Percentiles rank a stretch among this genome's conserved stretches.
phyloP scores from a whole-genome alignment of 1,140 invertebrate species.

The Pantala flavescens region DNA sequence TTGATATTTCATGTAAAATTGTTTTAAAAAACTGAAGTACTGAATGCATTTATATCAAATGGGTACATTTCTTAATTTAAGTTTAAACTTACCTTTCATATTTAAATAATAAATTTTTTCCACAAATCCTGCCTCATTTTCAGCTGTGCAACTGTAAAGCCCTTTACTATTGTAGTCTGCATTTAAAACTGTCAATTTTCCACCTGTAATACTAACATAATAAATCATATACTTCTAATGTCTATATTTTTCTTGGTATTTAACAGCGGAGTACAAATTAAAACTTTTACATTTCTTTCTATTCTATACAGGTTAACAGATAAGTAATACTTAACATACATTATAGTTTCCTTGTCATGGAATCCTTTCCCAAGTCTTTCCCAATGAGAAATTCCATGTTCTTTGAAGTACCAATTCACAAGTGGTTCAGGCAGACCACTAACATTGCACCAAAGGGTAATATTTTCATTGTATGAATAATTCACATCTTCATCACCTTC shows the following conservation, averaged over 20 bases:
- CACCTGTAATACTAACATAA: conserved; percentile 15
- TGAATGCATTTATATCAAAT: too few species aligned
- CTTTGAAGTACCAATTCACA: neutral
- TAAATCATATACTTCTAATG: neutral
- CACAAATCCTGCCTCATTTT: conserved; percentile 41
- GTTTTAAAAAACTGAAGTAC: too few species aligned
- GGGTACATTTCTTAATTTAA: too few species aligned
- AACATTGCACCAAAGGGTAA: neutral
- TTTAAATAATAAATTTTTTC: conserved; percentile 42
- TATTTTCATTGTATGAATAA: neutral
- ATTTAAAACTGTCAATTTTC: conserved; percentile 22
- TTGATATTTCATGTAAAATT: too few species aligned
- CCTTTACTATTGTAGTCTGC: conserved; percentile 25
- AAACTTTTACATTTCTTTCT: neutral
- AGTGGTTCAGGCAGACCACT: neutral
- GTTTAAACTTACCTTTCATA: conserved; percentile 39
- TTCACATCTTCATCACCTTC: neutral
- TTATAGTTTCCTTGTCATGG: neutral
- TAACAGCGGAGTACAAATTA: neutral
- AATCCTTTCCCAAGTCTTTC: neutral
- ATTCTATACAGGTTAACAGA: neutral
- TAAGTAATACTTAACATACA: neutral
- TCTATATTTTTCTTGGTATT: neutral
- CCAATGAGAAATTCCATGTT: neutral
- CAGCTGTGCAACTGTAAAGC: conserved; percentile 40